Evolutionary conservation across 2,888 invertebrate species (phyloP), one percentile per base, ranked within the genome.

Genomic region (Diabrotica balteata): DNA sequence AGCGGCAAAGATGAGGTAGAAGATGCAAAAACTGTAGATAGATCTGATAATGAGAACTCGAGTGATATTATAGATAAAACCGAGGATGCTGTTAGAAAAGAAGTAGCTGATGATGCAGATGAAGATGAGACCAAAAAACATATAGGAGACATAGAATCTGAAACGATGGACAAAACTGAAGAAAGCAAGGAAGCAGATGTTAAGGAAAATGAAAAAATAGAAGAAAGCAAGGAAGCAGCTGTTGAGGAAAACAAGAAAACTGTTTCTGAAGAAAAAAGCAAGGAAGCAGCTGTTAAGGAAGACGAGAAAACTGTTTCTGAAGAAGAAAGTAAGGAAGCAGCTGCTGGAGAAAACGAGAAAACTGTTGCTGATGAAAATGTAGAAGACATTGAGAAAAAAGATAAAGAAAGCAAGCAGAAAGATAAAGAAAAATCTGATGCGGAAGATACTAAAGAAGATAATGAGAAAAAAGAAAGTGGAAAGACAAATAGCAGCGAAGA

Each of bases 41-140:
- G 32, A 32, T 32, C 32, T 32, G 51, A 52, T 10, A 57, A 64
- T 32, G 22, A 51, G 22, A 51, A 8, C 9, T 17, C 51, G 7
- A 11, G 8, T 55, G 46, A 62, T 22, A 52, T 17, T n/a, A 8
- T 17, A 54, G 46, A 42, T 51, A n/a, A 49, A 49, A 11, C 11
- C 10, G 49, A 7, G n/a, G 49, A 49, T 49, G 9, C 7, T 49
- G 9, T 7, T 49, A 49, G 8, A 49, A 32, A 32, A 42, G 7
- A 60, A 42, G 47, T 8, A 22, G 10, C 42, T 45, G n/a, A 44
- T 4, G 44, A 11, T 52, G 7, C 6, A 9, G 44, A 53, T 22
- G 7, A 51, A 9, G 66, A 69, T 44, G 58, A 60, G 46, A 49
- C 47, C 49, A 17, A 22, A 32, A 43, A 11, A 52, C 32, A 52